Base-by-base conservation (phyloP, 1,140 invertebrate genomes). In the Atta texana region DNA sequence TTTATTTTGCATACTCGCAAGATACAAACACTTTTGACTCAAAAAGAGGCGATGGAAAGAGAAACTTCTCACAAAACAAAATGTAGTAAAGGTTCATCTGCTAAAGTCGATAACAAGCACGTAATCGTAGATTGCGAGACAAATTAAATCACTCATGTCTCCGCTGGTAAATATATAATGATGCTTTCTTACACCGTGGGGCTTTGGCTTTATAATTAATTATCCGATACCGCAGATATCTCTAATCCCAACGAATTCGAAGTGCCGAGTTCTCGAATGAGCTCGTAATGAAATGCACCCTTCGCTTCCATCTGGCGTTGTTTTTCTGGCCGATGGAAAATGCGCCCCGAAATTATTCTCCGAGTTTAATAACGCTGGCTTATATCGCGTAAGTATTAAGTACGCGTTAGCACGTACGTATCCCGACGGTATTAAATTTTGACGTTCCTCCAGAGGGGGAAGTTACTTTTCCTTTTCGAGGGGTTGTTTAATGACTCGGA, bases 201-300 rank as follows among this genome's bases (percentile, higher is more conserved):
- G 18, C 53, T 28, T 68, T 10, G 61, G 72, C 61, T 85, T 68
- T 61, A 68, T 89, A 91, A 90, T 91, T 89, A 91, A 91, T 91
- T 91, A 66, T 18, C 75, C 28, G 57, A 81, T 90, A 80, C 68
- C 72, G 61, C 64, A 28, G 64, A 87, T 75, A 80, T 80, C 77
- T 49, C 86, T 90, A 86, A 90, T 88, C 86, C 82, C 31, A 44
- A 61, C 80, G 84, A 90, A 69, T 69, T 78, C 12, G 31, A 49
- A 28, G 69, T 57, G 28, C n/a, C 21, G n/a, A 10, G 39, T 44
- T 44, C 24, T 49, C 49, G 49, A 66, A 18, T n/a, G 74, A 51
- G 44, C 12, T 6, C 53, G 69, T 91, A 91, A 91, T 91, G 87
- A 91, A 91, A 91, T 91, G 89, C 89, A 91, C 89, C 90, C 90